Percentiles rank a stretch among this genome's conserved stretches.
Evolutionary conservation across 2,113 vertebrate genomes (phyloP).

Genomic region (Odobenus rosmarus): DNA sequence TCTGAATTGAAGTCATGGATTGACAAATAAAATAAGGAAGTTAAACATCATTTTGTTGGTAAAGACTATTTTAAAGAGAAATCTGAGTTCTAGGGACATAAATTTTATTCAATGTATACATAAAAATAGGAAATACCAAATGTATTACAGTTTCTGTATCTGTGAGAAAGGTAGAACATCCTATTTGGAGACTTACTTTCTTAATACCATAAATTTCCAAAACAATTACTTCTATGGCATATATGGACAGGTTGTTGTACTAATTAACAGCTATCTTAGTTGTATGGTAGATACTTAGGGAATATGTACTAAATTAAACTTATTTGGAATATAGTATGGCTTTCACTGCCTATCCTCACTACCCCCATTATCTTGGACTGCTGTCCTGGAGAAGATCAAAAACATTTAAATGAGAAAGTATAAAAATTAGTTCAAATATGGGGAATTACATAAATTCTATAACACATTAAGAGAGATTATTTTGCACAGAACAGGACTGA

Average conservation of each 20-base stretch:
- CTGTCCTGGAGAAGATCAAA: neutral
- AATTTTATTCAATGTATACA: neutral
- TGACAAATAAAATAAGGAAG: neutral
- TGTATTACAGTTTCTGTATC: neutral
- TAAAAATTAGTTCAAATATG: neutral
- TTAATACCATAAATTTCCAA: neutral
- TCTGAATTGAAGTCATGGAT: neutral
- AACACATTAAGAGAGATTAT: neutral
- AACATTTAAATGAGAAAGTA: neutral
- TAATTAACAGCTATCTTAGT: neutral
- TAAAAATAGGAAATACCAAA: slow-evolving; percentile 5
- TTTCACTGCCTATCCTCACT: neutral
- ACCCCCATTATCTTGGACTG: neutral
- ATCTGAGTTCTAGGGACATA: neutral
- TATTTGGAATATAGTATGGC: neutral
- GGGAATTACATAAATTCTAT: neutral
- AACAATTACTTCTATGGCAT: neutral
- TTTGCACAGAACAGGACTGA: neutral
- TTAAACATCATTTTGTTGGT: neutral
- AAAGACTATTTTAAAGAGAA: neutral
- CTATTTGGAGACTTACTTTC: neutral
- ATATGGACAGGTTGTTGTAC: neutral
- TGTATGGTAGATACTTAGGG: neutral
- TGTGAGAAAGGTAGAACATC: neutral
- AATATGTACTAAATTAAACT: neutral